These are phyloP conservation scores for Aromia moschata DNA, from an alignment of 2,888 invertebrate genomes.

Conservation along the genomic window DNA sequence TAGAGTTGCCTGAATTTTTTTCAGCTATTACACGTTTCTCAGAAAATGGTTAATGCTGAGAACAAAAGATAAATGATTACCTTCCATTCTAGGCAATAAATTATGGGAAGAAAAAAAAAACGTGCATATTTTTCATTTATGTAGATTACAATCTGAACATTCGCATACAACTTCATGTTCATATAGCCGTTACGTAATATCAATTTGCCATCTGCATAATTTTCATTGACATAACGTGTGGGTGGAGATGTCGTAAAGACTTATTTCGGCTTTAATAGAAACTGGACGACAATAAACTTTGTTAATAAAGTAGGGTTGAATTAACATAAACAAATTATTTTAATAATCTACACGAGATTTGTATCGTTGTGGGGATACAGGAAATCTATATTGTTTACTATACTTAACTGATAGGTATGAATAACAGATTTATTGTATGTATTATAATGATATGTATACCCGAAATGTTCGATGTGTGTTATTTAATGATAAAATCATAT, in stretches of 20 bases:
- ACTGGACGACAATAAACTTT: too few relatives aligned
- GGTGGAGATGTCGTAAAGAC: not conserved
- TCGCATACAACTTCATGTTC: conserved; percentile 7
- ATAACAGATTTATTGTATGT: too few relatives aligned
- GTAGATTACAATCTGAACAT: conserved; percentile 18
- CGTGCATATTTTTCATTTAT: conserved; percentile 20
- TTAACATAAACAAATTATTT: too few relatives aligned
- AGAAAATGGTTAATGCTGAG: conserved; percentile 9
- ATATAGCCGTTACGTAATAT: conserved; percentile 16
- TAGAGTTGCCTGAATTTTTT: conserved; percentile 5
- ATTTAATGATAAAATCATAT: too few relatives aligned
- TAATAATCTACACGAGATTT: too few relatives aligned
- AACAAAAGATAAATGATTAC: conserved; percentile 19
- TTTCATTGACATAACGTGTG: conserved; percentile 17
- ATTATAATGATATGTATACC: too few relatives aligned
- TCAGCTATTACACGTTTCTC: conserved; percentile 4
- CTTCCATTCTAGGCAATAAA: conserved; percentile 12
- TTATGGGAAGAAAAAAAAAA: conserved; percentile 17
- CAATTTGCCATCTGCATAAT: conserved; percentile 17
- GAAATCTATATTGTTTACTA: too few relatives aligned
- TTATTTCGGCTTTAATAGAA: not conserved
- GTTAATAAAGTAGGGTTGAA: too few relatives aligned
- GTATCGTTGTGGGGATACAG: too few relatives aligned
- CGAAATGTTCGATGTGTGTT: too few relatives aligned
- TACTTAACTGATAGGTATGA: too few relatives aligned